Conservation (phyloP, 2,797 vertebrate genomes). For the Mus caroli region DNA sequence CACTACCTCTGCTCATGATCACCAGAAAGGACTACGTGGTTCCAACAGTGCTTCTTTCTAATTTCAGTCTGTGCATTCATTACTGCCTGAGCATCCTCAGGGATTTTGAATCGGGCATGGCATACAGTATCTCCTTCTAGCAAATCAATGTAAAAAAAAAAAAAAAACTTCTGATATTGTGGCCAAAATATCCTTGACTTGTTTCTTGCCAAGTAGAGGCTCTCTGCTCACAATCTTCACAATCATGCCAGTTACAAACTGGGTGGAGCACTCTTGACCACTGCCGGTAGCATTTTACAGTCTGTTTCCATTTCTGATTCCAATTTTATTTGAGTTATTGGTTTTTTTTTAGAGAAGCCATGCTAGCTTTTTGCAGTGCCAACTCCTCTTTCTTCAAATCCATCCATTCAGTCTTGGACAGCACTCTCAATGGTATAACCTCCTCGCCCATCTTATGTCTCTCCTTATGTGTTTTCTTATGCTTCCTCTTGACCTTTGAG, state of each 20-base stretch:
- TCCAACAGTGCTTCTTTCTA: slow-evolving; percentile 94
- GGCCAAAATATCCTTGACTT: slow-evolving; percentile 93
- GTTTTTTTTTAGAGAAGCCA: no score
- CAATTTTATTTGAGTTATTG: no score
- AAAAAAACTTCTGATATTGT: slow-evolving; percentile 91
- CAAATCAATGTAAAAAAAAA: slow-evolving; percentile 95
- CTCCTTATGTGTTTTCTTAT: no score
- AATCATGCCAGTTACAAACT: slow-evolving; percentile 95
- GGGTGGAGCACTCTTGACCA: slow-evolving; percentile 69
- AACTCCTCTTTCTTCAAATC: no score
- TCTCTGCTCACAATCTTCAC: slow-evolving; percentile 95
- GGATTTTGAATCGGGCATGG: slow-evolving; percentile 92
- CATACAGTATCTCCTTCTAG: slow-evolving; percentile 96
- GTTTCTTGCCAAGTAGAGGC: slow-evolving; percentile 93
- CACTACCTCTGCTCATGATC: slow-evolving; percentile 98
- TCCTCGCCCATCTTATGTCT: no score
- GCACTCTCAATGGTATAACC: no score
- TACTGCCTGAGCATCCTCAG: slow-evolving; percentile 92
- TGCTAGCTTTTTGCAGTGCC: no score
- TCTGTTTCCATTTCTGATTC: no score
- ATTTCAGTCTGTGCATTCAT: slow-evolving; percentile 88
- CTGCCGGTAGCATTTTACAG: slow-evolving; percentile 39
- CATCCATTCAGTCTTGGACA: no score
- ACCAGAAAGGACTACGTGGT: slow-evolving; percentile 95
- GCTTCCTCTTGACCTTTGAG: no score